Evolutionary conservation across 1,140 invertebrate genomes (phyloP), one percentile per base, ranked within the genome.

Genomic region (Drosophila tristis): DNA sequence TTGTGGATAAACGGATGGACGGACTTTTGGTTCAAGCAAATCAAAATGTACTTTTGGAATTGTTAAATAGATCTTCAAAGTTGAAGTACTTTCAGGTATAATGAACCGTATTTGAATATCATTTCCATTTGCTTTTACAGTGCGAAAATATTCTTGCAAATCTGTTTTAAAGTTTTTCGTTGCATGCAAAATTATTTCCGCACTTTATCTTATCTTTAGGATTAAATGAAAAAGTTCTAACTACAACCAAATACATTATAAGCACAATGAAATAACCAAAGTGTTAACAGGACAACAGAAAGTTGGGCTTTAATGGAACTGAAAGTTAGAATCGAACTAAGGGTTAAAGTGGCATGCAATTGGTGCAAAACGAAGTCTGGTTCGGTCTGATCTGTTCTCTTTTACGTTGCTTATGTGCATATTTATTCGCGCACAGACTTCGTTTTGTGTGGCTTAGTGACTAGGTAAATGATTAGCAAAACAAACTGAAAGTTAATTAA

Each of bases 401-500:
- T 15, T 25, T 35, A 50, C 43, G 54, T 29, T 47, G 48, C 42
- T 50, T 57, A 25, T 13, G 23, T 20, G 20, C 2, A 20, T 20
- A 20, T 25, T 16, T 16, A 49, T 31, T 5, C 11, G 13, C 31
- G 48, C 56, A 76, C 56, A 67, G 75, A 60, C 75, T 89, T 84
- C 29, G 72, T 60, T 76, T 89, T 80, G 72, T 77, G 67, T 74
- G 67, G 9, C 55, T 79, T 77, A 76, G 1, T 6, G 6, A 4
- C 51, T 89, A 89, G n/a, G 68, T 70, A 87, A 87, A 89, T 79
- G 11, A 87, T 63, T 39, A 13, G 59, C 35, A 26, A 50, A 77
- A 90, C 43, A 51, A 63, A 89, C 80, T 68, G 42, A 89, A 72
- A 77, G 53, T 65, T 90, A 89, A 89, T 67, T 80, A 84, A 90